Conservation (phyloP, 1,140 invertebrate genomes). For the Zophobas morio region DNA sequence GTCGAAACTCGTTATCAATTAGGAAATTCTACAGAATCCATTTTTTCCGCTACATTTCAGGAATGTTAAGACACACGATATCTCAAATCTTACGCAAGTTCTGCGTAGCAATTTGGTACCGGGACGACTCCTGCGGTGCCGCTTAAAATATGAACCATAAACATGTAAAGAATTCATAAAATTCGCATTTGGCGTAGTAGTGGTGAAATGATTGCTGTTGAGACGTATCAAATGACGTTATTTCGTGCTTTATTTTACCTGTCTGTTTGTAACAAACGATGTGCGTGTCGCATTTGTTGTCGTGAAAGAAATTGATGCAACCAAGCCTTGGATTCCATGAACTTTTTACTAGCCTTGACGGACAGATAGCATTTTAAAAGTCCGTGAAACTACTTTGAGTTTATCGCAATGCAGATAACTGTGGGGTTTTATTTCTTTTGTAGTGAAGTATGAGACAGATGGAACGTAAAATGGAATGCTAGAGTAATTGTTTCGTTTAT, state of each 20-base stretch:
- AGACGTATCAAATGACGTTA: conserved; percentile 17
- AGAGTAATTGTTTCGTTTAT: no score
- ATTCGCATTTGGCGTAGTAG: neutral
- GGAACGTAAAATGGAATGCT: no score
- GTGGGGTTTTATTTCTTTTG: no score
- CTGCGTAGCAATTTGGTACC: neutral
- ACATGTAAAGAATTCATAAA: neutral
- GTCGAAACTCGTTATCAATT: conserved; percentile 4
- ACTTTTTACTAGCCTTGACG: conserved; percentile 10
- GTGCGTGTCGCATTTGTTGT: neutral
- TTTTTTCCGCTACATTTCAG: conserved; percentile 4
- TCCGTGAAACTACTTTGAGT: conserved; percentile 10
- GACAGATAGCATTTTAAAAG: conserved; percentile 19
- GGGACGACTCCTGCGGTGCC: neutral
- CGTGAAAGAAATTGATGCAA: conserved; percentile 10
- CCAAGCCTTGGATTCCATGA: conserved; percentile 2
- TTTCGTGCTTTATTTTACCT: conserved; percentile 8
- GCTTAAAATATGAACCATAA: neutral
- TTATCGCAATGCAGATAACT: neutral
- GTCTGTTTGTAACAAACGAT: neutral
- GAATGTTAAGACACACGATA: conserved; percentile 13
- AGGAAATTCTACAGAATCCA: neutral
- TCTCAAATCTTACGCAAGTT: neutral
- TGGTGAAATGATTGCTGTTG: neutral
- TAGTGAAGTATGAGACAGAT: no score